phyloP scores from a whole-genome alignment of 2,888 invertebrate genomes.

The Ectropis crepuscularia region DNA sequence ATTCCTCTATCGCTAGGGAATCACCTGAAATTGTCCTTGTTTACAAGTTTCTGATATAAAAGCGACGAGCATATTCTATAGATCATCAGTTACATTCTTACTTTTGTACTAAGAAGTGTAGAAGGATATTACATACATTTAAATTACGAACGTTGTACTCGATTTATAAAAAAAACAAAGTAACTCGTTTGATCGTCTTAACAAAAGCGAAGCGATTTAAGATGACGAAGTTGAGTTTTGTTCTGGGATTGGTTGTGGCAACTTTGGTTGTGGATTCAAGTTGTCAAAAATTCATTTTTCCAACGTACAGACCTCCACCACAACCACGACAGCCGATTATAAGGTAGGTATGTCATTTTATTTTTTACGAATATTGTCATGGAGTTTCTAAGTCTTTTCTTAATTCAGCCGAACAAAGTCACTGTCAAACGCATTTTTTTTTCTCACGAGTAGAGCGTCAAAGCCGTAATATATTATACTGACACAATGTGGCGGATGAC shows the following conservation, averaged over 20 bases:
- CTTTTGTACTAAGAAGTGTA: too few relatives aligned
- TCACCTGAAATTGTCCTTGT: conserved; percentile 1
- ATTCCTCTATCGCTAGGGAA: background rate
- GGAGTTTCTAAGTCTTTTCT: too few relatives aligned
- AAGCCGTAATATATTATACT: too few relatives aligned
- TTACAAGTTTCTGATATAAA: background rate
- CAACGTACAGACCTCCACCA: conserved; percentile 22
- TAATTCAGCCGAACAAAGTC: too few relatives aligned
- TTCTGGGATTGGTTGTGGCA: conserved; percentile 8
- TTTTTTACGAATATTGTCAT: background rate
- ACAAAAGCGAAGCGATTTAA: background rate
- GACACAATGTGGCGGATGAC: too few relatives aligned
- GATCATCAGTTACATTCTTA: too few relatives aligned
- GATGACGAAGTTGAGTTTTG: conserved; percentile 6
- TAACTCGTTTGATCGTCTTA: background rate
- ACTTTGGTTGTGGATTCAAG: conserved; percentile 8
- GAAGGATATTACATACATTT: too few relatives aligned
- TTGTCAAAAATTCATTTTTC: conserved; percentile 8
- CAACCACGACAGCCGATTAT: conserved; percentile 10
- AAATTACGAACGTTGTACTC: too few relatives aligned
- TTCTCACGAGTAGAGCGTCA: too few relatives aligned
- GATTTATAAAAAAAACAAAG: too few relatives aligned
- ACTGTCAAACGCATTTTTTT: too few relatives aligned
- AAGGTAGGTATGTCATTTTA: conserved; percentile 10
- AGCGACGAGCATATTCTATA: too few relatives aligned